Evolutionary conservation across 2,888 invertebrate species (phyloP), one percentile per base, ranked within the genome.

Genomic region (Drosophila colorata): DNA sequence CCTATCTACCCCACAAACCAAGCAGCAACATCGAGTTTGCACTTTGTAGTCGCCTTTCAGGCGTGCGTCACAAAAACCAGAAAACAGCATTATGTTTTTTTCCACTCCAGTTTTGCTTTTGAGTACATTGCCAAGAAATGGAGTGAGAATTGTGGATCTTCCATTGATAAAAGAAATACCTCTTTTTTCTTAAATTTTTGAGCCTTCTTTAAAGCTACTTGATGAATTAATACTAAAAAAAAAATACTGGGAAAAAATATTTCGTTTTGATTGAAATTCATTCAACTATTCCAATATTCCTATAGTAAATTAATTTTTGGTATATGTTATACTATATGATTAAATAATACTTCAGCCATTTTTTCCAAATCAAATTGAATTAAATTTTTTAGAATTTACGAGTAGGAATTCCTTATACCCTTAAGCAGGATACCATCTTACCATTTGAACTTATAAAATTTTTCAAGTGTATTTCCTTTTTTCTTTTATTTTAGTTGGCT

Each of bases 41-140:
- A 64, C 18, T 46, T 55, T 64, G 65, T 64, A 55, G 72, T 53
- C 70, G 41, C 7, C 72, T 71, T 70, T 76, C 57, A 57, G 76
- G 71, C 52, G 48, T 61, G 28, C 28, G 18, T 20, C 44, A 37
- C 33, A 55, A 18, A 60, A 53, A 44, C 18, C 25, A 23, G 7
- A 16, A 38, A 40, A 37, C 11, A 44, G 11, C 14, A 23, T 13
- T 33, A 16, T 33, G 35, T 59, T 47, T 71, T 33, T 13, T 13
- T 11, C 33, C 11, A 58, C 31, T 44, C 41, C 57, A 71, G 8
- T 47, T 69, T 41, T 46, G 48, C 38, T 33, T 9, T n/a, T 14
- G 14, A 9, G 28, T 18, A 5, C 20, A 11, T 14, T 46, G 18
- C 16, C 5, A 28, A n/a, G 25, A 16, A 56, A 20, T 53, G 4